Evolutionary conservation across 1,140 invertebrate species (phyloP), one percentile per base, ranked within the genome.

Genomic region (Luehdorfia chinensis): DNA sequence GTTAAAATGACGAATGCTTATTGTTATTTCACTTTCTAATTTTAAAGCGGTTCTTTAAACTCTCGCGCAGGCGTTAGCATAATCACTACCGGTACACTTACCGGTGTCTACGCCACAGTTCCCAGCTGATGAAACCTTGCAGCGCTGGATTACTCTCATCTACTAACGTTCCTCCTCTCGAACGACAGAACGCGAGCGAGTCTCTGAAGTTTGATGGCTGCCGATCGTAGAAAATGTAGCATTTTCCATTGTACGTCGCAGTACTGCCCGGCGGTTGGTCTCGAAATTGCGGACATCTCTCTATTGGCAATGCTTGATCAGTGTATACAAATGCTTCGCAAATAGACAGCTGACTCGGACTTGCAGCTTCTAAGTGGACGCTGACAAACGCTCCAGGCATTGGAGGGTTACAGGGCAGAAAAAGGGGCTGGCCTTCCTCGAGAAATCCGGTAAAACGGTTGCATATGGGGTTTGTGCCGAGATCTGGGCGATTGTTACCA

Each of bases 321-420:
- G 96, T 97, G 70, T 97, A 98, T 7, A 97, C 96, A 69, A 98
- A 97, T 0, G 95, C 94, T 86, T 98, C 96, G 76, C 96, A 98
- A n/a, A 98, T 95, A 0, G 96, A 97, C 2, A 98, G 87, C 33
- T 95, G 93, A 28, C 88, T 89, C 0, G 90, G 89, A 2, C 89
- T 87, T 0, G 92, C 87, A 0, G 92, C 91, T 87, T 97, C 95
- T 31, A 97, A 76, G 72, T 97, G 96, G 0, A 98, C 95, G 45
- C 94, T 96, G 36, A 98, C 95, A 74, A 97, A 98, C 8, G 96
- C 96, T 1, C 96, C 96, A 0, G 96, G 95, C 95, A 97, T 97
- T 0, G 96, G 96, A 0, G 96, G 96, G 76, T 96, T 97, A 85
- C 96, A 98, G 0, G 96, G 96, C 27, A 98, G 79, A 76, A 97